Conservation (phyloP, 1,140 invertebrate species). For the Chelonus insularis region DNA sequence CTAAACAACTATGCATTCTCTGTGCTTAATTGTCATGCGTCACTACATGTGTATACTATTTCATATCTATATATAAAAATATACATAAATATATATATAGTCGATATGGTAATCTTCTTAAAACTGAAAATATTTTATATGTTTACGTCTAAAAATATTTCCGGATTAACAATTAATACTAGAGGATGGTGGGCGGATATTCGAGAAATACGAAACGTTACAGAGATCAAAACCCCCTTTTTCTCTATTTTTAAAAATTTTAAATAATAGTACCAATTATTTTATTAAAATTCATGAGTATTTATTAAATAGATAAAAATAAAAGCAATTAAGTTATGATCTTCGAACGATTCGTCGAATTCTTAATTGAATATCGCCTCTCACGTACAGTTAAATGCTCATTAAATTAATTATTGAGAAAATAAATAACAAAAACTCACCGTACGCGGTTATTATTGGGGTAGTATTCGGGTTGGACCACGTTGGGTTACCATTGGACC, state of each 20-base stretch:
- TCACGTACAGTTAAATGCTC: not conserved
- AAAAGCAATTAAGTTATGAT: not conserved
- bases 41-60: constrained; percentile 3
- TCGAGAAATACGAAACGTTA: no score
- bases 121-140: not conserved
- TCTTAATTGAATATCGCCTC: not conserved
- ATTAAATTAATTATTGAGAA: constrained; percentile 10
- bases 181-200: no score
- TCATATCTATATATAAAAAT: no score
- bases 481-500: constrained; percentile 49
- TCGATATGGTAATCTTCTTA: not conserved
- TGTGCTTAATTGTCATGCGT: constrained; percentile 7
- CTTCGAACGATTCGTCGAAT: not conserved
- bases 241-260: no score
- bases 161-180: not conserved
- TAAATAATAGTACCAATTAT: no score
- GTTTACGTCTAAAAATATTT: not conserved
- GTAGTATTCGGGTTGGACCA: constrained; percentile 49
- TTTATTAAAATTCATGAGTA: no score
- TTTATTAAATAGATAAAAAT: not conserved
- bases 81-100: not conserved
- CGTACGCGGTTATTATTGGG: constrained; percentile 57
- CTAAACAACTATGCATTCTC: constrained; percentile 6
- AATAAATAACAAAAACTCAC: constrained; percentile 52
- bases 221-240: no score